phyloP scores from a whole-genome alignment of 2,888 invertebrate genomes.

The Metellina segmentata region DNA sequence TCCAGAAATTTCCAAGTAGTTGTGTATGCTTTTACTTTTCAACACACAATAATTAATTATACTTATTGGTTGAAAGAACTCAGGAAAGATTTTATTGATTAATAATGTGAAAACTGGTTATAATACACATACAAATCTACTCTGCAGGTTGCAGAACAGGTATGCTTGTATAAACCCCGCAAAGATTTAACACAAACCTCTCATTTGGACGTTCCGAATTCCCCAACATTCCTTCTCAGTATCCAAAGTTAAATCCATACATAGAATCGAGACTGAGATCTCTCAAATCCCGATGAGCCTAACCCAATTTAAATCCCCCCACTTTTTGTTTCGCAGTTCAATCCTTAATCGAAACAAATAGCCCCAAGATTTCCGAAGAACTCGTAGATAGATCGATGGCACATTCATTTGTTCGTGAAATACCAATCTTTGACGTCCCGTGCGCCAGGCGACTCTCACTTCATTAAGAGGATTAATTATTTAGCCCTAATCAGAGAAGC shows the following conservation, averaged over 20 bases:
- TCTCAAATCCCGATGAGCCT: not conserved
- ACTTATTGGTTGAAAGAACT: too few relatives aligned
- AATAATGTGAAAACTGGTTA: too few relatives aligned
- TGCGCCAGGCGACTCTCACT: not conserved
- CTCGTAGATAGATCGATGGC: not conserved
- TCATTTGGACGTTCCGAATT: too few relatives aligned
- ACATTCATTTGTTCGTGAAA: not conserved
- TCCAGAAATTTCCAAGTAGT: too few relatives aligned
- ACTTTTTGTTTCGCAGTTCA: not conserved
- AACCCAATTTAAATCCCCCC: not conserved
- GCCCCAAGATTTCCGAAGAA: not conserved
- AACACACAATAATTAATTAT: too few relatives aligned
- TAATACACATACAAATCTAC: too few relatives aligned
- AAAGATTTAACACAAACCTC: too few relatives aligned
- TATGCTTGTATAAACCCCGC: too few relatives aligned
- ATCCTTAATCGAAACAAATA: not conserved
- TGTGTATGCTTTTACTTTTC: too few relatives aligned
- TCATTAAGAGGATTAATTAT: constrained; percentile 42
- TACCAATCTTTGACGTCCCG: not conserved
- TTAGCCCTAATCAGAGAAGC: not conserved
- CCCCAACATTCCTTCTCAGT: too few relatives aligned
- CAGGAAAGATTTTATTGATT: too few relatives aligned
- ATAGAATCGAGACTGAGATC: not conserved
- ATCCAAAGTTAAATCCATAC: not conserved
- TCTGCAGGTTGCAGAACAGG: too few relatives aligned